A percentile compares a stretch with the other conserved stretches of the same genome.
Evolutionary conservation across 2,113 vertebrate genomes (phyloP).

Genomic region (Mustela nigripes): DNA sequence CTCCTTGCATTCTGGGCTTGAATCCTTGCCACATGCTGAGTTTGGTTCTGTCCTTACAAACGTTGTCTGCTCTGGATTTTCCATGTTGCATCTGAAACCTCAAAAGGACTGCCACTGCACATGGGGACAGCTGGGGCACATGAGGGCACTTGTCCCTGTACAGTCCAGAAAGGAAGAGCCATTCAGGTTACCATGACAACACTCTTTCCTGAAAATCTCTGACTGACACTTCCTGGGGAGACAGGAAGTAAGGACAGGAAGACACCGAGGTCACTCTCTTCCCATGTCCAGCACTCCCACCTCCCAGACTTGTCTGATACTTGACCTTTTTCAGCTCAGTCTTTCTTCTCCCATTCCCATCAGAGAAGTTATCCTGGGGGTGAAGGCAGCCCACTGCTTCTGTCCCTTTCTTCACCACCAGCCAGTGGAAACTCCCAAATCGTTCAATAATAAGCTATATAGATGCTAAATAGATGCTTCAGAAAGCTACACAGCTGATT

Average conservation of each 20-base stretch:
- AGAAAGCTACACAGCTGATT: neutral
- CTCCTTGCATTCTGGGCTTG: constrained; percentile 15
- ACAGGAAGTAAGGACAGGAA: constrained; percentile 83
- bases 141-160: constrained; percentile 52
- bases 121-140: neutral
- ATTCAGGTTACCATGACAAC: constrained; percentile 68
- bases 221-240: constrained; percentile 83
- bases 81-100: constrained; percentile 37
- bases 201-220: constrained; percentile 77
- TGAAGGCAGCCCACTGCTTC: neutral
- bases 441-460: neutral
- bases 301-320: constrained; percentile 51
- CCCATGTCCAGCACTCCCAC: constrained; percentile 66
- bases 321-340: constrained; percentile 43
- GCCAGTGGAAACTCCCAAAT: neutral
- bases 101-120: neutral
- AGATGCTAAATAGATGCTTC: neutral
- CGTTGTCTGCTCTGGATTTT: constrained; percentile 11
- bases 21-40: neutral
- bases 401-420: neutral
- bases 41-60: neutral
- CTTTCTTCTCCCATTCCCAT: neutral
- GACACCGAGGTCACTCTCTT: constrained; percentile 76
- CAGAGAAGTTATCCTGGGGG: neutral
- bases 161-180: constrained; percentile 46